phyloP scores from a whole-genome alignment of 2,888 invertebrate genomes.

The Proisotoma minuta region DNA sequence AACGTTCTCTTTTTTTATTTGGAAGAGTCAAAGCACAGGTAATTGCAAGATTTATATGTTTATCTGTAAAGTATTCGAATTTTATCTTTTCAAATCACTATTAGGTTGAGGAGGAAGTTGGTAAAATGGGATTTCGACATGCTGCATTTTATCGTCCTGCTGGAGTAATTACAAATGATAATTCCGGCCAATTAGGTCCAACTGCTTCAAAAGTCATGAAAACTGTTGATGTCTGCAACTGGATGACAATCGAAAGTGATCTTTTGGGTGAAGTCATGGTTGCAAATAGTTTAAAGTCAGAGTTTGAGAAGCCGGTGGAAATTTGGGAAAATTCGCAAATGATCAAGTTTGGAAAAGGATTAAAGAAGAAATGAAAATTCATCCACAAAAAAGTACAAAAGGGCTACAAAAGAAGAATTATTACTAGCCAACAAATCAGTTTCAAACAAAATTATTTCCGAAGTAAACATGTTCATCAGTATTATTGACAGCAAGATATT shows the following conservation, averaged over 20 bases:
- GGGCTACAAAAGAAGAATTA: too few relatives aligned
- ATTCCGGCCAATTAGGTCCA: slow-evolving; percentile 41
- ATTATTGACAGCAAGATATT: too few relatives aligned
- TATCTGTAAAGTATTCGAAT: too few relatives aligned
- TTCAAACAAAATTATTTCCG: too few relatives aligned
- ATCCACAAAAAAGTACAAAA: too few relatives aligned
- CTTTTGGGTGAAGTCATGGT: slow-evolving; percentile 47
- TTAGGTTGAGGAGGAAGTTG: slow-evolving; percentile 43
- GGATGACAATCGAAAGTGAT: slow-evolving; percentile 41
- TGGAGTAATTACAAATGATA: slow-evolving; percentile 44
- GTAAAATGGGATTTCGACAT: slow-evolving; percentile 39
- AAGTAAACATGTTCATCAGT: too few relatives aligned
- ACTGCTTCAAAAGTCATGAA: slow-evolving; percentile 31
- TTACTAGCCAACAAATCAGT: too few relatives aligned
- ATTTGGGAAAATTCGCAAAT: slow-evolving; percentile 26
- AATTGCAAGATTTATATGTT: too few relatives aligned
- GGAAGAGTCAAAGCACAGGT: not conserved
- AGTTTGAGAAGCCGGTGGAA: slow-evolving; percentile 13
- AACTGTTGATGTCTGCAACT: slow-evolving; percentile 42
- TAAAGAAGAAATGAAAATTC: too few relatives aligned
- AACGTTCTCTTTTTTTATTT: slow-evolving; percentile 48
- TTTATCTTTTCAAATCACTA: too few relatives aligned
- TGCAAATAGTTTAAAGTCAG: slow-evolving; percentile 34
- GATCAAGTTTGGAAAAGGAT: slow-evolving; percentile 14
- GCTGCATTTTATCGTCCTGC: slow-evolving; percentile 47